phyloP scores from a whole-genome alignment of 1,140 invertebrate species.

The Cydia amplana region DNA sequence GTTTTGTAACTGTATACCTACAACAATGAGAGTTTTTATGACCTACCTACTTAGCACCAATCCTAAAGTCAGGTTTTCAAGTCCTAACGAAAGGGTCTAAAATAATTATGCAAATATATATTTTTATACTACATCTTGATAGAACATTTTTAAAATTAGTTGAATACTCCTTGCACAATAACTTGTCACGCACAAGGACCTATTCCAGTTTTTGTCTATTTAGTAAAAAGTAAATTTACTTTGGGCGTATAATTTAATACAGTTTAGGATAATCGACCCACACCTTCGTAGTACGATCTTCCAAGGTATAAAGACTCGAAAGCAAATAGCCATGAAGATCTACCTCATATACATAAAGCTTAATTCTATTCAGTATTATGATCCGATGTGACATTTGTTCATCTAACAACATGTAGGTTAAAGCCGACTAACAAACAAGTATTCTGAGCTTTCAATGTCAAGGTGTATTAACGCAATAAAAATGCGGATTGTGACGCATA shows the following conservation, averaged over 20 bases:
- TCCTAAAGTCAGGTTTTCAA: no score
- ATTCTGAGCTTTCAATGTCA: slow-evolving; percentile 31
- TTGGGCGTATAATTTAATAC: no score
- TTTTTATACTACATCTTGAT: no score
- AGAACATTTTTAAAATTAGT: no score
- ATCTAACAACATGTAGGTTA: slow-evolving; percentile 27
- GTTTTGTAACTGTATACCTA: background rate
- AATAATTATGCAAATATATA: no score
- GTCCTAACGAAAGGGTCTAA: no score
- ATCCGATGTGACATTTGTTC: slow-evolving; percentile 20
- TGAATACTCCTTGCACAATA: no score
- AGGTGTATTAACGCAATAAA: slow-evolving; percentile 18
- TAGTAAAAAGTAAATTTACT: no score
- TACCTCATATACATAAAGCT: background rate
- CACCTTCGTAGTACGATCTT: background rate
- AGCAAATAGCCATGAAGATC: background rate
- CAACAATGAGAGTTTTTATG: background rate
- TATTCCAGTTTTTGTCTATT: no score
- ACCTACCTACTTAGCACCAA: background rate
- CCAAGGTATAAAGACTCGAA: background rate
- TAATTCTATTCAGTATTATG: slow-evolving; percentile 12
- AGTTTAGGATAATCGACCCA: no score
- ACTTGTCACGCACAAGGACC: no score
- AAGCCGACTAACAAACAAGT: slow-evolving; percentile 8
- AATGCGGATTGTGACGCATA: slow-evolving; percentile 6